Conservation (phyloP, 2,888 invertebrate species). For the Drosophila macrothrix region DNA sequence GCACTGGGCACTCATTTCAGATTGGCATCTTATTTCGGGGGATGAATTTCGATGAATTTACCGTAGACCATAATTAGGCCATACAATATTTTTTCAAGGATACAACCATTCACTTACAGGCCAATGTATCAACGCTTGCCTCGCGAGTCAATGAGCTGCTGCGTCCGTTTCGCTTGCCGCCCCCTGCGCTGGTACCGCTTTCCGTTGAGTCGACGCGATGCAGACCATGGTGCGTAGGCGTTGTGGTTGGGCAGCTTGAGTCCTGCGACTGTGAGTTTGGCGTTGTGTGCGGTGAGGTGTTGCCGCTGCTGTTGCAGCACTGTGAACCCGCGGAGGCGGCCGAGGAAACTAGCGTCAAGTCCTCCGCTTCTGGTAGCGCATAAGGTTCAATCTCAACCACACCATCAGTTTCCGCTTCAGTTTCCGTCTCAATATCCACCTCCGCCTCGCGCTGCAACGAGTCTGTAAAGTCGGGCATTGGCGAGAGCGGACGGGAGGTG, state of each 20-base stretch:
- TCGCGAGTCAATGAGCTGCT: slow-evolving; percentile 88
- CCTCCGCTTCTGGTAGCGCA: slow-evolving; percentile 55
- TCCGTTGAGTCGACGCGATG: slow-evolving; percentile 81
- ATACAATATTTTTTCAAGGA: neutral
- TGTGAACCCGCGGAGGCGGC: slow-evolving; percentile 67
- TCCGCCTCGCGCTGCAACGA: slow-evolving; percentile 73
- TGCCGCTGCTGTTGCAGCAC: slow-evolving; percentile 73
- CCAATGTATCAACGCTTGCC: slow-evolving; percentile 88
- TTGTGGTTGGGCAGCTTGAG: slow-evolving; percentile 54
- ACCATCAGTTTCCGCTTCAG: slow-evolving; percentile 35
- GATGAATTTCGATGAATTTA: neutral
- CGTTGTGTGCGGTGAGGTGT: slow-evolving; percentile 66
- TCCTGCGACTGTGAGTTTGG: slow-evolving; percentile 71
- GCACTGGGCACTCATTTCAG: neutral
- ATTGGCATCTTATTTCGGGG: neutral
- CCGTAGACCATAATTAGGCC: neutral
- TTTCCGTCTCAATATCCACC: slow-evolving; percentile 34
- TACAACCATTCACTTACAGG: slow-evolving; percentile 83
- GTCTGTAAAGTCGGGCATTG: slow-evolving; percentile 88
- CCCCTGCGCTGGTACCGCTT: slow-evolving; percentile 42
- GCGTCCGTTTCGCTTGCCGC: slow-evolving; percentile 73
- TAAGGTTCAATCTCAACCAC: slow-evolving; percentile 19
- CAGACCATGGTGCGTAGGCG: slow-evolving; percentile 71
- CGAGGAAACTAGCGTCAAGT: slow-evolving; percentile 67
- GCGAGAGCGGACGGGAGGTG: slow-evolving; percentile 90